Evolutionary conservation across 2,113 vertebrate genomes (phyloP).

Genomic region (Spea bombifrons): DNA sequence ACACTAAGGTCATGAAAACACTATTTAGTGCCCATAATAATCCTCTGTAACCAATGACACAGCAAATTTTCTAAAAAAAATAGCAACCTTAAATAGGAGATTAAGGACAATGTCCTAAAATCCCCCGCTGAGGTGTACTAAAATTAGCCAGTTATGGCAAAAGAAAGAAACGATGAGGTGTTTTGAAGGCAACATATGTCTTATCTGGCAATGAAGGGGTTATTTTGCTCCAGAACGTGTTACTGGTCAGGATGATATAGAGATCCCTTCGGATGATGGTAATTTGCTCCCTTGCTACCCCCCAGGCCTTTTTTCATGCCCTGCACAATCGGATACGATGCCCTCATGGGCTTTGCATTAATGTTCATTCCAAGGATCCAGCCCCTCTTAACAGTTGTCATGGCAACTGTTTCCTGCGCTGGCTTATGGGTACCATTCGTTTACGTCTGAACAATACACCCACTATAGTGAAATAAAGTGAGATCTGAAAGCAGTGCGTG

Average conservation of each 20-base stretch:
- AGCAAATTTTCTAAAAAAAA: too few relatives aligned
- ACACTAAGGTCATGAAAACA: too few relatives aligned
- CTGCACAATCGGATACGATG: neutral
- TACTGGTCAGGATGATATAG: neutral
- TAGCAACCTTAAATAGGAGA: too few relatives aligned
- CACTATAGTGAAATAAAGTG: conserved; percentile 40
- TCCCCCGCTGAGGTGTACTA: too few relatives aligned
- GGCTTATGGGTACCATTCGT: conserved; percentile 33
- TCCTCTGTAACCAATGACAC: too few relatives aligned
- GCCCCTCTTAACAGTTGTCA: conserved; percentile 29
- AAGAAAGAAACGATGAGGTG: too few relatives aligned
- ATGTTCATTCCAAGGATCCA: neutral
- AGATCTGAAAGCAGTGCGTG: conserved; percentile 40
- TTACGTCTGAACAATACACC: conserved; percentile 44
- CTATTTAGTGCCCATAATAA: too few relatives aligned
- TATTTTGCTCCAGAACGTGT: neutral
- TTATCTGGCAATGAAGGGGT: conserved; percentile 2
- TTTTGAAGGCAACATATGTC: neutral
- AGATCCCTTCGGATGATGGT: neutral
- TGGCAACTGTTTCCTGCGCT: conserved; percentile 31
- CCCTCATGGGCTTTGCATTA: conserved; percentile 29
- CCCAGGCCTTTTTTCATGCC: neutral
- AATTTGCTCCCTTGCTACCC: neutral
- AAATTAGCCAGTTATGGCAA: too few relatives aligned
- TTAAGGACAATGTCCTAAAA: too few relatives aligned